A percentile compares a stretch with the other conserved stretches of the same genome.
Conservation (phyloP, 1,140 invertebrate species). For the Uloborus diversus region DNA sequence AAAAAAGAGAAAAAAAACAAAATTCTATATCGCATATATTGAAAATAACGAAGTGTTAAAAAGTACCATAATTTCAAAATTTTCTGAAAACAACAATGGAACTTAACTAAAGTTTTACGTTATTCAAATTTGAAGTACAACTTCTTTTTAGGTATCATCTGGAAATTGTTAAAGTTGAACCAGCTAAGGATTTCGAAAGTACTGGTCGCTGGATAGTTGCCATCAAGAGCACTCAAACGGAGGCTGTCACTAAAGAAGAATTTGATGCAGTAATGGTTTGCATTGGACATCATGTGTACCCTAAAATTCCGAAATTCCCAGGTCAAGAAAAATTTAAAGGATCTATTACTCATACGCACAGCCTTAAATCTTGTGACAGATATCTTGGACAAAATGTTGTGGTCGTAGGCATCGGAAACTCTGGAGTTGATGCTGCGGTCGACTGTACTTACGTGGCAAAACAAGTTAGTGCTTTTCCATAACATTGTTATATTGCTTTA, state of each 20-base stretch:
- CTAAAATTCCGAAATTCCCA: conserved; percentile 36
- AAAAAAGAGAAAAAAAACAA: too few species aligned
- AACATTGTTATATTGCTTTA: too few species aligned
- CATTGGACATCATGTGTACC: conserved; percentile 61
- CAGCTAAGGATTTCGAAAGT: conserved; percentile 61
- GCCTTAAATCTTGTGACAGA: conserved; percentile 60
- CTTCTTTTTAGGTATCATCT: conserved; percentile 31
- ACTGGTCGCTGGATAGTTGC: conserved; percentile 64
- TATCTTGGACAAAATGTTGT: conserved; percentile 63
- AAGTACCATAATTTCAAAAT: too few species aligned
- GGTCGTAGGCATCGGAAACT: conserved; percentile 64
- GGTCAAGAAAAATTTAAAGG: conserved; percentile 66
- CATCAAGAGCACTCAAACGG: conserved; percentile 53
- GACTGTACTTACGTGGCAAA: conserved; percentile 55
- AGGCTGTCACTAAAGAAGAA: conserved; percentile 55
- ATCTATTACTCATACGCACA: conserved; percentile 65
- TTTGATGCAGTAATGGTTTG: conserved; percentile 61
- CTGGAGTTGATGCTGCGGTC: conserved; percentile 58
- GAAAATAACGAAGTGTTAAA: too few species aligned
- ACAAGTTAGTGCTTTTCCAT: conserved; percentile 50
- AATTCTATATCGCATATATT: too few species aligned
- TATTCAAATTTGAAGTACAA: too few species aligned
- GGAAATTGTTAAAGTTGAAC: conserved; percentile 58
- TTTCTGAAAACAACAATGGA: too few species aligned
- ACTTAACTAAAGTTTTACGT: too few species aligned